Evolutionary conservation across 2,888 invertebrate genomes (phyloP), one percentile per base, ranked within the genome.

Genomic region (Elegia similella): DNA sequence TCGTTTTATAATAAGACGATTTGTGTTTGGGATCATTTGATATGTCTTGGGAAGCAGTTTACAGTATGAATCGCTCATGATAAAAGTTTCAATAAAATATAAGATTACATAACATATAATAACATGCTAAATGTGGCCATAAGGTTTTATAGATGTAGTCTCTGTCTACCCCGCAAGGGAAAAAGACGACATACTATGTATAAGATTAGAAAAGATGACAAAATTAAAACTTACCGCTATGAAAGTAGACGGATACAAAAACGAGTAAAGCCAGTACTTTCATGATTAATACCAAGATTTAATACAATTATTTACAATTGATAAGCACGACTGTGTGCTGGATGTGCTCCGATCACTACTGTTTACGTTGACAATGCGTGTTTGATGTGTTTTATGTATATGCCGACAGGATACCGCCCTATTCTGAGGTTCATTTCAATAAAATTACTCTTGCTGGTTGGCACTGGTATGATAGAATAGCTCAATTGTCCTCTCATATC

Each of bases 361-460:
- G 29, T 50, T 50, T 50, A 50, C 34, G 34, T 50, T 8, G 15
- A 30, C 32, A 32, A 30, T 34, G 17, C 34, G 50, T 50, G 50
- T 50, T 50, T 50, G 50, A 50, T 50, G 34, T 12, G 16, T 16
- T n/a, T 34, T 34, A 50, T 52, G 29, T 15, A 29, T 16, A 46
- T 50, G 47, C n/a, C 54, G 17, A 48, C 29, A 56, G 30, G 42
- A 50, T n/a, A 15, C 29, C 17, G 52, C 38, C 34, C 30, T 48
- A 30, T 54, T 29, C 55, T 16, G 54, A 58, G 17, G 12, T 34
- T 34, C 17, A 50, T 50, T 50, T 34, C 43, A 52, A 52, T 55
- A 59, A 52, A 46, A 57, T 34, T 34, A 34, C 44, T 23, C 12
- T 23, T 17, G 6, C 43, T 5, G 5, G 5, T 23, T 5, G 23